Evolutionary conservation across 2,888 invertebrate species (phyloP), one percentile per base, ranked within the genome.

Genomic region (Herminia tarsipennalis): DNA sequence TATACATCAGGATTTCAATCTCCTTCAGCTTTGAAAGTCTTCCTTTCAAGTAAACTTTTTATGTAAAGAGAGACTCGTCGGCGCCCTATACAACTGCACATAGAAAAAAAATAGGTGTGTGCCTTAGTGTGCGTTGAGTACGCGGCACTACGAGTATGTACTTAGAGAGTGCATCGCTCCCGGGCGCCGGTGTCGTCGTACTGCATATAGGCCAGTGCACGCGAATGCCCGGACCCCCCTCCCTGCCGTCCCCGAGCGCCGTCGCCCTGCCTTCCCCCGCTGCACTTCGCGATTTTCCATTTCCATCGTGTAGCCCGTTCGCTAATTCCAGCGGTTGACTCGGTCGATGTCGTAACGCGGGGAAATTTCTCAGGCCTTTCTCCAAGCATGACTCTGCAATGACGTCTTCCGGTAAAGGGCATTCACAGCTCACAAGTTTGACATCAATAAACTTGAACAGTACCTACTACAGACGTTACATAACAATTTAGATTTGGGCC

Each of bases 171-270:
- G 90, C 90, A 91, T 88, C 90, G 91, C 89, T 90, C 91, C 90
- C 90, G 86, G 83, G 82, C 87, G 85, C 78, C 84, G 89, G 76
- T 80, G 90, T 91, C 91, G 90, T 89, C 91, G 91, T 81, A 91
- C 90, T 88, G 90, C 90, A 91, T 91, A 90, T 91, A 90, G 90
- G 90, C 87, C 90, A 90, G 83, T 90, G 90, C 90, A 90, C 90
- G 90, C 88, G 85, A 88, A 87, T 87, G 86, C 81, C 88, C 88
- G 82, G 60, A 56, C 75, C 73, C 76, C 76, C 69, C 66, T 48
- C 56, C 65, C 63, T 50, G 56, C 56, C 24, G 40, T 40, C 36
- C 49, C 55, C 64, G 42, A 44, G 40, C 43, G 46, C 56, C 51
- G 53, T 54, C 52, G 51, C 62, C 57, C 62, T 25, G 5, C 56